Evolutionary conservation across 2,113 vertebrate species (phyloP).

Genomic region (Hymenochirus boettgeri): DNA sequence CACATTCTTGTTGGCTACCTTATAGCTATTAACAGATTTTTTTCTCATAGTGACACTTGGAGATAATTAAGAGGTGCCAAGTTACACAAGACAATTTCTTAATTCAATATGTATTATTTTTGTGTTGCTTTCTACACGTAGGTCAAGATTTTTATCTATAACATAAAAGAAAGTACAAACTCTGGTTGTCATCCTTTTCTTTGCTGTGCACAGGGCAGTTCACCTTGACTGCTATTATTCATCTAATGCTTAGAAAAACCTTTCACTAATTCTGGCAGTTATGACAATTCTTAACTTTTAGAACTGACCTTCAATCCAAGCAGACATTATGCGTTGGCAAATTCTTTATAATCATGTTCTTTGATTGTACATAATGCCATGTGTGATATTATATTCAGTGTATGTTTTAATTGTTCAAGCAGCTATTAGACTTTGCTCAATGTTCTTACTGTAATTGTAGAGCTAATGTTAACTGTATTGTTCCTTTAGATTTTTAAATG

Average conservation of each 20-base stretch:
- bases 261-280: constrained; percentile 11
- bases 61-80: constrained; percentile 14
- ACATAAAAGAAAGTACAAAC: constrained; percentile 16
- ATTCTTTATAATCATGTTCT: not conserved
- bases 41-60: not conserved
- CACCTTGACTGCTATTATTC: constrained; percentile 7
- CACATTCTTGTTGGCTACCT: not conserved
- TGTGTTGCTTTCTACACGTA: constrained; percentile 10
- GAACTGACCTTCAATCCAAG: constrained; percentile 21
- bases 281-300: constrained; percentile 8
- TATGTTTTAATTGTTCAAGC: too few relatives aligned
- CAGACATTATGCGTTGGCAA: constrained; percentile 6
- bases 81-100: constrained; percentile 12
- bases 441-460: too few relatives aligned
- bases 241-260: constrained; percentile 9
- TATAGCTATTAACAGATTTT: not conserved
- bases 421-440: too few relatives aligned
- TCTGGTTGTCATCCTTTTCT: constrained; percentile 1
- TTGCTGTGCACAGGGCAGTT: not conserved
- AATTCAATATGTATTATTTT: constrained; percentile 24
- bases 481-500: too few relatives aligned
- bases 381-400: too few relatives aligned
- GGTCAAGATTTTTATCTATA: constrained; percentile 32
- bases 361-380: not conserved
- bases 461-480: too few relatives aligned